A percentile compares a stretch with the other conserved stretches of the same genome.
Evolutionary conservation across 1,140 invertebrate genomes (phyloP).

Genomic region (Zophobas atratus): DNA sequence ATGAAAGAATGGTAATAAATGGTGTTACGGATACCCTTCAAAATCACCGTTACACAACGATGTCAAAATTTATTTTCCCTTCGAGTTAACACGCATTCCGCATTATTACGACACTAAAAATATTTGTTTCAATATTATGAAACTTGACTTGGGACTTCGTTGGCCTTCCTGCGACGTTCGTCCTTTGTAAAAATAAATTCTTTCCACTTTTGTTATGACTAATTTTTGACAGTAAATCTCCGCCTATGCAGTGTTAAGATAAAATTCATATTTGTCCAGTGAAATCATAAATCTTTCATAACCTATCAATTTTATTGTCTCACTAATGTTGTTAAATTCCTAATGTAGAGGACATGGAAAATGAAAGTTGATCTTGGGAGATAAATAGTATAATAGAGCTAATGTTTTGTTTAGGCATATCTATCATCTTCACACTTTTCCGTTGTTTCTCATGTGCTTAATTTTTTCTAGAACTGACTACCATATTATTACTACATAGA

Average conservation of each 20-base stretch:
- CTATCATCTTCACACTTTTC: too few relatives aligned
- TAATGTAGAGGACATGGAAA: not conserved
- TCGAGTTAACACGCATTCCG: too few relatives aligned
- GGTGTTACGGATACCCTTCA: too few relatives aligned
- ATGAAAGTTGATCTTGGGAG: not conserved
- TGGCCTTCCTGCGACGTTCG: not conserved
- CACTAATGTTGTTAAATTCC: not conserved
- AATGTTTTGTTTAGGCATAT: too few relatives aligned
- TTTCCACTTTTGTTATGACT: not conserved
- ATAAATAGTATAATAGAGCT: not conserved
- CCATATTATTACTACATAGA: too few relatives aligned
- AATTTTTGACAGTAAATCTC: constrained; percentile 1
- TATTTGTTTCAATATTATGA: too few relatives aligned
- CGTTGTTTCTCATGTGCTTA: too few relatives aligned
- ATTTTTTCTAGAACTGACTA: too few relatives aligned
- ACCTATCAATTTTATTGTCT: constrained; percentile 1
- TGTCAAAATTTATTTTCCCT: too few relatives aligned
- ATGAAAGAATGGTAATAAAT: too few relatives aligned
- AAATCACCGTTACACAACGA: too few relatives aligned
- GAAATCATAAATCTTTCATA: not conserved
- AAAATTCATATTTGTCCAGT: not conserved
- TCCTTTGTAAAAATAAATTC: not conserved
- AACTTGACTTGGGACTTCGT: not conserved
- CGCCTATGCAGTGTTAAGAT: not conserved
- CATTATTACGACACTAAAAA: too few relatives aligned